These are phyloP conservation scores for Pollicipes pollicipes DNA, from an alignment of 1,140 invertebrate species.

Conservation along the genomic window DNA sequence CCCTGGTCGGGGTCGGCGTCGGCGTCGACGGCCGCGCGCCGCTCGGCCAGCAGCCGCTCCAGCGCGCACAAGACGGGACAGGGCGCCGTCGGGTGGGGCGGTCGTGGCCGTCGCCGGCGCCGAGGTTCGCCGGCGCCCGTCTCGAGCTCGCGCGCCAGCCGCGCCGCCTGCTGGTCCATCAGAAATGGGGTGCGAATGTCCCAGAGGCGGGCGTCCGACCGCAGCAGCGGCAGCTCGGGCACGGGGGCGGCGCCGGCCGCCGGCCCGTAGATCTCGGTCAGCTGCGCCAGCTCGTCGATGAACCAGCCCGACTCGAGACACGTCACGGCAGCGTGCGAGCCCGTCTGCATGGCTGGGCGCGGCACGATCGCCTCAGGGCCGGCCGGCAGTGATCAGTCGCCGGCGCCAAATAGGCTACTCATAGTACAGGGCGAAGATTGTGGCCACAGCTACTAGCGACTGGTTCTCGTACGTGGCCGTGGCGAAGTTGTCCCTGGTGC, in stretches of 20 bases:
- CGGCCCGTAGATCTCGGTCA: not conserved
- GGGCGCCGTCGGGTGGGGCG: too few species aligned
- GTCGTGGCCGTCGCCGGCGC: not conserved
- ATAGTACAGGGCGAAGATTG: not conserved
- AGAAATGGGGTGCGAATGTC: conserved; percentile 6
- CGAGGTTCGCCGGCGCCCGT: too few species aligned
- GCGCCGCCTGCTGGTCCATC: conserved; percentile 9
- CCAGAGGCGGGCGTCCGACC: not conserved
- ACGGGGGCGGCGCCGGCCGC: too few species aligned
- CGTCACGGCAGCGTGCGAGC: not conserved
- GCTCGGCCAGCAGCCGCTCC: not conserved
- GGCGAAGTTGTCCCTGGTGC: not conserved
- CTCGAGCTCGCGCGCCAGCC: conserved; percentile 1
- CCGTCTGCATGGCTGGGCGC: too few species aligned
- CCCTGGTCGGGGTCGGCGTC: not conserved
- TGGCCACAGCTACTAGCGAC: not conserved
- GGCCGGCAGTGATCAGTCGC: too few species aligned
- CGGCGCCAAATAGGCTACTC: too few species aligned
- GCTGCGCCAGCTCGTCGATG: not conserved
- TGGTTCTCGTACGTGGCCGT: not conserved
- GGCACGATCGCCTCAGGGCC: too few species aligned
- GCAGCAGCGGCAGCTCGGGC: not conserved
- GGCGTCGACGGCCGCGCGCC: too few species aligned
- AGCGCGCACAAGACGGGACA: not conserved
- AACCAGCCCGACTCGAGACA: not conserved